Percentiles rank a stretch among this genome's conserved stretches.
These are phyloP conservation scores for Raja brachyura DNA, from an alignment of 2,113 vertebrate genomes.

Conservation along the genomic window DNA sequence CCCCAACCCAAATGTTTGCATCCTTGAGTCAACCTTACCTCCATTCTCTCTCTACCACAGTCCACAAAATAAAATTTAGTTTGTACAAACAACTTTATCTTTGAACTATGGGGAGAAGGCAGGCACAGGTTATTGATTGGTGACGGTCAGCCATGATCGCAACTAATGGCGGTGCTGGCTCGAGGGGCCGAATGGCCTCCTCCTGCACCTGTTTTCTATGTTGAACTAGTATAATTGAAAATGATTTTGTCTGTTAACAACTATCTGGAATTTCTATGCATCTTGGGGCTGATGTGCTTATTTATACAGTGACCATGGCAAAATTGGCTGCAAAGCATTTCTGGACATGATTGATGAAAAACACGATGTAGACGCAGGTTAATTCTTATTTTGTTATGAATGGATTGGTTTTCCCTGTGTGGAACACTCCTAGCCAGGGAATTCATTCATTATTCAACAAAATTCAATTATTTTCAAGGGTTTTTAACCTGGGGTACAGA, in stretches of 20 bases:
- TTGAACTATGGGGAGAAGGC: too few relatives aligned
- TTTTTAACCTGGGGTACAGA: not conserved
- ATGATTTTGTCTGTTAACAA: not conserved
- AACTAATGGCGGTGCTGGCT: too few relatives aligned
- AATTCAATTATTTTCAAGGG: not conserved
- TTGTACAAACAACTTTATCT: not conserved
- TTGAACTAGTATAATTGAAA: not conserved
- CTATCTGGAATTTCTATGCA: too few relatives aligned
- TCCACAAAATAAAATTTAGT: not conserved
- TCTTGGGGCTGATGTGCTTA: too few relatives aligned
- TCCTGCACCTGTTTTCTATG: too few relatives aligned
- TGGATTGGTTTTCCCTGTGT: not conserved
- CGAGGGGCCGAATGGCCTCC: too few relatives aligned
- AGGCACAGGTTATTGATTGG: too few relatives aligned
- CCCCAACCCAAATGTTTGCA: too few relatives aligned
- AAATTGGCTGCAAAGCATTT: not conserved
- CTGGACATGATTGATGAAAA: not conserved
- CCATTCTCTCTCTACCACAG: too few relatives aligned
- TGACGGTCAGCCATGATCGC: too few relatives aligned
- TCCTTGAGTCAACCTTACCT: too few relatives aligned
- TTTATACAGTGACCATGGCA: not conserved
- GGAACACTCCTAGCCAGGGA: not conserved
- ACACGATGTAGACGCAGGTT: not conserved
- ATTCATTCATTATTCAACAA: conserved; percentile 5
- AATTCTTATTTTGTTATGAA: not conserved